Percentiles rank a stretch among this genome's conserved stretches.
Conservation (phyloP, 2,113 vertebrate genomes). For the Leptosomus discolor region DNA sequence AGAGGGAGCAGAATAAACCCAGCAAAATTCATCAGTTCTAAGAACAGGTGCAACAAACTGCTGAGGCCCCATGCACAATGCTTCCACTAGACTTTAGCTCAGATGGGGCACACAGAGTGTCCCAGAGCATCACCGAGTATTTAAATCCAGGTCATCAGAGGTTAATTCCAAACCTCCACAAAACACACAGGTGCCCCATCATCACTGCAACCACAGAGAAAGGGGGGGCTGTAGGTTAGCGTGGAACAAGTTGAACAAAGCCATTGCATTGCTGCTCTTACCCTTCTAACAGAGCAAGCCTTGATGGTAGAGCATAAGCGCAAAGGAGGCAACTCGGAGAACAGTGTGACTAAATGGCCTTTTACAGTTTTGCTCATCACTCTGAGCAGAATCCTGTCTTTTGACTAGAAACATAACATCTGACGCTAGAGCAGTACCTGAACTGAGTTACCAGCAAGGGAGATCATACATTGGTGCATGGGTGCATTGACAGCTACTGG, state of each 20-base stretch:
- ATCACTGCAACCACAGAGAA: fast-evolving
- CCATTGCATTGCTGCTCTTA: background rate
- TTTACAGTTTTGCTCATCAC: background rate
- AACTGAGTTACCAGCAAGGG: background rate
- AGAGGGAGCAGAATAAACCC: background rate
- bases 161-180: background rate
- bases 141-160: background rate
- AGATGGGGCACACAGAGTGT: background rate
- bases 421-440: background rate
- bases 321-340: fast-evolving
- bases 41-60: background rate
- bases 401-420: background rate
- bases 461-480: background rate
- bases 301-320: fast-evolving
- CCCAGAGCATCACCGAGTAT: background rate
- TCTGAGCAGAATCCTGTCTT: background rate
- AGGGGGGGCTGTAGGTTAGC: background rate
- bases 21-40: background rate
- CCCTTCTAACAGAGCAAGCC: background rate
- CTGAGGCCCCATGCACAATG: background rate
- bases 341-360: fast-evolving
- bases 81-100: background rate
- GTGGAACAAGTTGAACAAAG: background rate
- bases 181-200: fast-evolving
- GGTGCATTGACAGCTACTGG: background rate